Percentiles rank a stretch among this genome's conserved stretches.
phyloP scores from a whole-genome alignment of 2,113 vertebrate genomes.

The Campylorhamphus procurvoides region DNA sequence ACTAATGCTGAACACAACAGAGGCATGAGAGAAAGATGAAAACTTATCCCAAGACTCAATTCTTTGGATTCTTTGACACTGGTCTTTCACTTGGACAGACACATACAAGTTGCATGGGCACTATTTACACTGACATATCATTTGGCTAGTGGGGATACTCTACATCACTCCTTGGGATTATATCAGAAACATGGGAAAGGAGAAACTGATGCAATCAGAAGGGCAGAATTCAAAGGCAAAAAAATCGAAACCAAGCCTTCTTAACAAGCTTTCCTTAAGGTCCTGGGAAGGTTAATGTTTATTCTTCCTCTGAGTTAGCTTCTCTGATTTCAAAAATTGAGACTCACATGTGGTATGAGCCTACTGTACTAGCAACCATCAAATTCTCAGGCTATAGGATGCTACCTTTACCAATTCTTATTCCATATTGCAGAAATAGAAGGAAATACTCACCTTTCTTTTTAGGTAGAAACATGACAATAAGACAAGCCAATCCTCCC shows the following conservation, averaged over 20 bases:
- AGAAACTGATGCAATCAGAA: not conserved
- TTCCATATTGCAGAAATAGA: not conserved
- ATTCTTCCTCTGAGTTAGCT: not conserved
- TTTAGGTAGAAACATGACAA: constrained; percentile 80
- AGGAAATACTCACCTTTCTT: constrained; percentile 74
- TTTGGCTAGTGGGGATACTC: not conserved
- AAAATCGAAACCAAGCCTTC: not conserved
- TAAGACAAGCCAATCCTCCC: constrained; percentile 79
- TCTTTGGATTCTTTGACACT: not conserved
- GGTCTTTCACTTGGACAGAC: not conserved
- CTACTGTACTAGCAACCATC: not conserved
- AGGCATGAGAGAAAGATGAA: not conserved
- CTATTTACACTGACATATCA: not conserved
- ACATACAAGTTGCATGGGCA: not conserved
- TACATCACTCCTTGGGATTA: not conserved
- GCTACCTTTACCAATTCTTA: not conserved
- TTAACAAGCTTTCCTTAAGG: not conserved
- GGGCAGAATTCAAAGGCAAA: not conserved
- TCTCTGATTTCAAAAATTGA: not conserved
- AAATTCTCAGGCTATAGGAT: not conserved
- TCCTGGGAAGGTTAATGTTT: not conserved
- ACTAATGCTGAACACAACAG: not conserved
- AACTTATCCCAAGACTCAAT: not conserved
- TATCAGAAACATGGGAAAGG: not conserved
- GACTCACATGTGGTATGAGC: fast-evolving